Evolutionary conservation across 2,113 vertebrate genomes (phyloP).

Genomic region (Sminthopsis crassicaudata): DNA sequence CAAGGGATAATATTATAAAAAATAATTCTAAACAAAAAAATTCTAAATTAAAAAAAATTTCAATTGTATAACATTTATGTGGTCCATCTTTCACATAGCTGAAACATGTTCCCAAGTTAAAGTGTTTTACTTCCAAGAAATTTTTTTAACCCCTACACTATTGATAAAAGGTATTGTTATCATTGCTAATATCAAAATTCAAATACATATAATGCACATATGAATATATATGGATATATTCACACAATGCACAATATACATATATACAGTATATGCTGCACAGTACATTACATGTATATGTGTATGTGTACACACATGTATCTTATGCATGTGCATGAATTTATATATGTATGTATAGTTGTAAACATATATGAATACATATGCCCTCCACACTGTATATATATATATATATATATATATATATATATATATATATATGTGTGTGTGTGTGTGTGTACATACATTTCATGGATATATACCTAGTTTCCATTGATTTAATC

Average conservation of each 20-base stretch:
- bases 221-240: neutral
- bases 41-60: no score
- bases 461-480: neutral
- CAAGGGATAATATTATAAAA: no score
- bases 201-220: neutral
- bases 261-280: no score
- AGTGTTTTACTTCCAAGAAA: neutral
- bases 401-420: no score
- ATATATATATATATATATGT: no score
- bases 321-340: no score
- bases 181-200: neutral
- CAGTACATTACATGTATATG: no score
- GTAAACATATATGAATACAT: neutral
- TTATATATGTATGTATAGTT: no score
- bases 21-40: no score
- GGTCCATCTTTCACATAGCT: neutral
- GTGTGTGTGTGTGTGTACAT: no score
- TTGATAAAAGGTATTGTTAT: neutral
- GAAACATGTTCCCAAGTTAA: neutral
- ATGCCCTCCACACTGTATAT: neutral
- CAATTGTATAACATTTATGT: neutral
- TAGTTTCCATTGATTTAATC: neutral
- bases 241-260: no score
- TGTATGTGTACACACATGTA: no score
- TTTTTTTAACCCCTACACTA: neutral